Conservation (phyloP, 2,113 vertebrate species). For the Melanotaenia duboulayi region DNA sequence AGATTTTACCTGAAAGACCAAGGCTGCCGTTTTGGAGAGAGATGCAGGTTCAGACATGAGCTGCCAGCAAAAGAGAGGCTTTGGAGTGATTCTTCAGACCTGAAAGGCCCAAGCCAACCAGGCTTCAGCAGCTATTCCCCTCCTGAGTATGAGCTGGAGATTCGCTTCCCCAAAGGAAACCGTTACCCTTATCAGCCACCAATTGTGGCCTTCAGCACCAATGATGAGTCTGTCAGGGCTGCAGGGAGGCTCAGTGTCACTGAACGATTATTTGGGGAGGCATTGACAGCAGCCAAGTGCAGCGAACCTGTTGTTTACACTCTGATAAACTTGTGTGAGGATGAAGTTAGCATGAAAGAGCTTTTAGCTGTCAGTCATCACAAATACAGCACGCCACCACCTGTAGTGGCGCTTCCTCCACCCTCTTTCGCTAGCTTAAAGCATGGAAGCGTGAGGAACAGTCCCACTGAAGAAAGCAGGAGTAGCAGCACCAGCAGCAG, state of each 20-base stretch:
- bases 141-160: constrained; percentile 90
- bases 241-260: constrained; percentile 89
- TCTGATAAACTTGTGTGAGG: constrained; percentile 89
- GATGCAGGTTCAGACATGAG: constrained; percentile 91
- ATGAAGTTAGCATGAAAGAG: constrained; percentile 85
- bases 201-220: constrained; percentile 93
- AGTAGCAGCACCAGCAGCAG: constrained; percentile 80
- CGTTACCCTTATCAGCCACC: constrained; percentile 93
- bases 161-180: constrained; percentile 91
- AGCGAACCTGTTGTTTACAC: constrained; percentile 91
- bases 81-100: constrained; percentile 31
- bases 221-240: constrained; percentile 85
- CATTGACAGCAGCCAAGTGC: constrained; percentile 85
- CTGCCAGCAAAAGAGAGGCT: constrained; percentile 72
- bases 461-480: constrained; percentile 48
- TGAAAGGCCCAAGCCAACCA: constrained; percentile 72
- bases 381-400: constrained; percentile 88
- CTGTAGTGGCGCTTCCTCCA: constrained; percentile 67
- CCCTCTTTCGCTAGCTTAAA: constrained; percentile 49
- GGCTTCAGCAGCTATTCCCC: constrained; percentile 82
- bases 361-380: constrained; percentile 86
- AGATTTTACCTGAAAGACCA: constrained; percentile 89
- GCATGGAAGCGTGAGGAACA: constrained; percentile 60
- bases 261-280: constrained; percentile 90
- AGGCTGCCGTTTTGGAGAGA: constrained; percentile 89